Evolutionary conservation across 1,140 invertebrate species (phyloP), one percentile per base, ranked within the genome.

Genomic region (Scaptomyza hsui): DNA sequence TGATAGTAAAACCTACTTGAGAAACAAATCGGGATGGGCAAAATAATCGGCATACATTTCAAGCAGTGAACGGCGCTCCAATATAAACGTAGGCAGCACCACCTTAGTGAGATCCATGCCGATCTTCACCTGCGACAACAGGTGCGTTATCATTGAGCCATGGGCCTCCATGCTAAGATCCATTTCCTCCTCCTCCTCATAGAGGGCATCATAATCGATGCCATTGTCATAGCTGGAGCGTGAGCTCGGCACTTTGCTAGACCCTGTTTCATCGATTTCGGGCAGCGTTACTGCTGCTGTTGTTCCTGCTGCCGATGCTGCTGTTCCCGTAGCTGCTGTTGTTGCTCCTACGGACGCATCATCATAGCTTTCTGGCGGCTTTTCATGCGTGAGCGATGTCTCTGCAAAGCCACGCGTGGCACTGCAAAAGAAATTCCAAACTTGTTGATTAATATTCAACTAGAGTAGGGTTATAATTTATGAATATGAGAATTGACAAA

Each of bases 41-140:
- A 99, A 99, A 90, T 98, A 99, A 93, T 99, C 98, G 12, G 98
- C 97, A 90, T 99, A 98, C 97, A 99, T 99, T 92, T 99, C 98
- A 37, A 99, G 92, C 35, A 99, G 94, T 1, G 98, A 99, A 68
- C 98, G 94, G 76, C 97, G 94, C 90, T 99, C 98, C 75, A 99
- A 92, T 72, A 99, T 99, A 89, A 99, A 99, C 10, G 97, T 98
- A n/a, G 98, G 98, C 61, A 99, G 92, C 29, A 97, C 97, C 59
- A 99, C 98, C 94, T 99, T 99, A 2, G 98, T 99, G 78, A 99
- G 94, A 92, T 99, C 98, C 98, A 99, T 99, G 47, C 98, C 98
- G 88, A 99, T 99, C 92, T 98, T 96, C 56, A 98, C 97, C 94
- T 99, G 98, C 21, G 98, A 98, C 51, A 99, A 92, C 12, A 99